A percentile compares a stretch with the other conserved stretches of the same genome.
phyloP scores from a whole-genome alignment of 2,113 vertebrate genomes.

The Trachemys scripta region DNA sequence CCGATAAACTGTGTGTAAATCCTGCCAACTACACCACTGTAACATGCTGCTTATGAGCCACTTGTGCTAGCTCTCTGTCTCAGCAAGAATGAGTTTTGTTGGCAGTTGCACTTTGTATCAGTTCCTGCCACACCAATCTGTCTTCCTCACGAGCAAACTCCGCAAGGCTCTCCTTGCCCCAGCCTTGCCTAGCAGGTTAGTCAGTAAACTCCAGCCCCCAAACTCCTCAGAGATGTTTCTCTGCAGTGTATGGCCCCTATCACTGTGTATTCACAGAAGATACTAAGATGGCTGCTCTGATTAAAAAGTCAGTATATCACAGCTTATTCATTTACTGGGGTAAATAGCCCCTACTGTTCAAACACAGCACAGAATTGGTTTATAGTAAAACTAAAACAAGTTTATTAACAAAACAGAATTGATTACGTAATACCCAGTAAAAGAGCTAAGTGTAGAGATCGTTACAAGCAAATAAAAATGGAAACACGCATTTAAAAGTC shows the following conservation, averaged over 20 bases:
- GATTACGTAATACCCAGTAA: not conserved
- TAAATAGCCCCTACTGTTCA: not conserved
- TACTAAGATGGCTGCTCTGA: not conserved
- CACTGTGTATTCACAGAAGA: not conserved
- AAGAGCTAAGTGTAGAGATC: not conserved
- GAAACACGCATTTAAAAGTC: not conserved
- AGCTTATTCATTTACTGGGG: not conserved
- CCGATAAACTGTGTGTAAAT: not conserved
- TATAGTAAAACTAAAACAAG: not conserved
- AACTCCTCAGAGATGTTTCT: not conserved
- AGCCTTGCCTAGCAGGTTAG: not conserved
- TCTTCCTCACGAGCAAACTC: not conserved
- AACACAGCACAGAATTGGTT: not conserved
- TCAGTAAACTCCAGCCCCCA: not conserved
- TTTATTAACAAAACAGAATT: not conserved
- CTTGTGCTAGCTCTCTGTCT: not conserved
- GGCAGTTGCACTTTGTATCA: not conserved
- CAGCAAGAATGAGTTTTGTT: not conserved
- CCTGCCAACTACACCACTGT: not conserved
- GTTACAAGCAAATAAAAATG: not conserved
- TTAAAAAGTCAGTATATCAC: not conserved
- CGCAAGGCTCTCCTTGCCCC: not conserved
- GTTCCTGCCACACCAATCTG: not conserved
- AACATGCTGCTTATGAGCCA: not conserved
- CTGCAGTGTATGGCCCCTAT: not conserved